Base-by-base conservation (phyloP, 2,888 invertebrate species). In the Omphaloscelis lunosa region DNA sequence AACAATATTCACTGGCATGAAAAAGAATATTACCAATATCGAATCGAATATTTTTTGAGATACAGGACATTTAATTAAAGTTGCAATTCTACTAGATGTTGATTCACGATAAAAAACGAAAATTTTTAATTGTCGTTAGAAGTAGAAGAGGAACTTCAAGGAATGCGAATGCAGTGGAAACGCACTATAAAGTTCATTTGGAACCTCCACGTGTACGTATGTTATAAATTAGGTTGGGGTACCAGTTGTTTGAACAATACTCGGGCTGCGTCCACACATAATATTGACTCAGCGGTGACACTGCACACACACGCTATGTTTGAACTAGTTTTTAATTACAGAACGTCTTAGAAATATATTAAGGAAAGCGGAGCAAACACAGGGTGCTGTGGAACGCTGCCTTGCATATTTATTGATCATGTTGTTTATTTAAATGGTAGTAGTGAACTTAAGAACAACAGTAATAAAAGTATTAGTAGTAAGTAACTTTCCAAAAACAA, bases 271-370 rank as follows among this genome's bases (percentile, higher is more conserved):
- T 90, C 90, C 86, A 88, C 88, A 87, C 84, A 88, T 84, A 93
- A 94, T 94, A 93, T 96, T 96, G 92, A 94, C 93, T 88, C 92
- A 95, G 93, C 93, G 92, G 93, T 88, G 91, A 91, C 91, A 90
- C 84, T 83, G 90, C 87, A 90, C 90, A 89, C 86, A 91, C 79
- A 86, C 77, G 81, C 86, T 83, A 85, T 93, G 90, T 93, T 94
- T 93, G 90, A 88, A 90, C 91, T 90, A 90, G 88, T 91, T 92
- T 92, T 91, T 93, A 92, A 94, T 94, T 93, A 92, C 90, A 87
- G 87, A 90, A 89, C 89, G 79, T 88, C 80, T 85, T 79, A 51
- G 74, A 80, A 80, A 87, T 80, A 77, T 87, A 83, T 77, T 70
- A 75, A 77, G 77, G 75, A 79, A 84, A 77, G 61, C 65, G 39